These are phyloP conservation scores for Phrynocephalus versicolor DNA, from an alignment of 2,113 vertebrate species.

Conservation along the genomic window DNA sequence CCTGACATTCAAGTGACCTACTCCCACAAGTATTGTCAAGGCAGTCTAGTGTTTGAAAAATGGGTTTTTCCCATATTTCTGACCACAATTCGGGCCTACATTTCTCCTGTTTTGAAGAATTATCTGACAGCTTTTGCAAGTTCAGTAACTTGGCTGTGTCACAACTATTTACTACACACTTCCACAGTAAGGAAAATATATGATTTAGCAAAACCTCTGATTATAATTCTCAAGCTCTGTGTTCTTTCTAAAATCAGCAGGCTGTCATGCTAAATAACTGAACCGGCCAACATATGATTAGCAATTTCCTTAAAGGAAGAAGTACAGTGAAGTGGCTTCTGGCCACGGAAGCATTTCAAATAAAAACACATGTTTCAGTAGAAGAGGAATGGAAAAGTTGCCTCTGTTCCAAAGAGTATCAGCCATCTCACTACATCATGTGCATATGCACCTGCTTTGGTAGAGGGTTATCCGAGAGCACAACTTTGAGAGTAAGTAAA, in stretches of 20 bases:
- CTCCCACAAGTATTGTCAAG: neutral
- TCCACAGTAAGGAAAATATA: neutral
- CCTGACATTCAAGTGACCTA: neutral
- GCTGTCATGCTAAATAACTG: conserved; percentile 34
- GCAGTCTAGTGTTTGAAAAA: neutral
- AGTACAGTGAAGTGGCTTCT: conserved; percentile 31
- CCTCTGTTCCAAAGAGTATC: conserved; percentile 34
- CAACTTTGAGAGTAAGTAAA: neutral
- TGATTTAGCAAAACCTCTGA: conserved; percentile 37
- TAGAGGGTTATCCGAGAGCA: conserved; percentile 27
- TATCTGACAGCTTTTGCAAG: neutral
- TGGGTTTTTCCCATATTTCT: neutral
- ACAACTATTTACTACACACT: neutral
- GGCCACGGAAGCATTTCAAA: conserved; percentile 40
- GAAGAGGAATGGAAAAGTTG: conserved; percentile 56
- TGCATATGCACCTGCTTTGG: conserved; percentile 3
- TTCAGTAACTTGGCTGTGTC: neutral
- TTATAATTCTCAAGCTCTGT: conserved; percentile 19
- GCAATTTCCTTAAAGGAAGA: conserved; percentile 52
- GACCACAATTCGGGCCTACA: neutral
- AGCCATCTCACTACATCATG: neutral
- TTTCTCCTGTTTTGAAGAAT: neutral
- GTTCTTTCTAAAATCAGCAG: conserved; percentile 33
- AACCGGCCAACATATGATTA: conserved; percentile 54
- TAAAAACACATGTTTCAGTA: conserved; percentile 46